Evolutionary conservation across 2,113 vertebrate genomes (phyloP), one percentile per base, ranked within the genome.

Genomic region (Propithecus coquereli): DNA sequence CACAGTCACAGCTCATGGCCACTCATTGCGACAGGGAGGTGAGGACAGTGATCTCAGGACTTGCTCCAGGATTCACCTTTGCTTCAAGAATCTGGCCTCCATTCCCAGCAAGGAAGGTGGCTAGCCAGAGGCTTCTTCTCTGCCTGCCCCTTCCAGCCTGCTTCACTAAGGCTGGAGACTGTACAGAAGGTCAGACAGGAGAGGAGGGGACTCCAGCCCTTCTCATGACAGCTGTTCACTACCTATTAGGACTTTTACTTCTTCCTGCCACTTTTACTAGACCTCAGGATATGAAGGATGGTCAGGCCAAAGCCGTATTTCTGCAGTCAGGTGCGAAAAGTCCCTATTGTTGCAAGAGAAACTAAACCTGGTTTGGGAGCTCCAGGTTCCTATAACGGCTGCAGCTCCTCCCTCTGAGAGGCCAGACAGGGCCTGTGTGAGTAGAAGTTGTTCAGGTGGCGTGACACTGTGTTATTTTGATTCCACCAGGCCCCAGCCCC

Each of bases 381-480:
- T 34, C 52, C 32, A 43, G 27, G 32, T 71, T 37, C n/a, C 90
- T 8, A 10, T 6, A 61, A 43, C 8, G 34, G 22, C 45, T 27
- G 43, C 43, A 8, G 16, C 57, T 52, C 5, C 37, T 83, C 30
- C 66, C 45, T 45, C 45, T 20, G 59, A 70, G 43, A 76, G 81
- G 32, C 59, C 8, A 20, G 3, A 17, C 30, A 8, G 11, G 40
- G 34, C 12, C 76, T 59, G 61, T 9, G 0, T 8, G 32, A 37
- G 17, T 1, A 30, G 74, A 70, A 57, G 14, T 54, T 76, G 34
- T 34, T 27, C 7, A 10, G 50, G 14, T 22, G 13, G 43, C 5
- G 0, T 25, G 32, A 17, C 13, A 0, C 25, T 52, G 27, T 25
- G n/a, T 17, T 57, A 2, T 20, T 20, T 45, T 54, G 32, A 65